Evolutionary conservation across 2,113 vertebrate species (phyloP), one percentile per base, ranked within the genome.

Genomic region (Anguilla rostrata): DNA sequence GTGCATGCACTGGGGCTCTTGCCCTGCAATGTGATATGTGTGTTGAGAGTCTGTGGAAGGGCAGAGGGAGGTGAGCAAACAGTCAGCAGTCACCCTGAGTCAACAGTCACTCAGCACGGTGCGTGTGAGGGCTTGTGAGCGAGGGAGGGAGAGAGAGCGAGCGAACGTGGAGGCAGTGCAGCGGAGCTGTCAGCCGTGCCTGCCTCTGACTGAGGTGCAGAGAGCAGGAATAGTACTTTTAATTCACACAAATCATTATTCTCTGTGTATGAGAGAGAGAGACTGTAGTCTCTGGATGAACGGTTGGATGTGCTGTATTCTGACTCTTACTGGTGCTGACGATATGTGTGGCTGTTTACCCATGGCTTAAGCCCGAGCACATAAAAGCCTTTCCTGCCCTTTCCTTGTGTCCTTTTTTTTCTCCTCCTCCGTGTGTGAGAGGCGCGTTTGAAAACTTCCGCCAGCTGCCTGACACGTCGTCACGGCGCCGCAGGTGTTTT

Each of bases 1-100:
- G 78, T 60, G 78, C 85, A 81, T 78, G 84, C 41, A 20, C 0
- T 26, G 49, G n/a, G 20, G 41, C 57, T 78, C 84, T 12, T 75
- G 71, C 34, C 71, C 83, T 80, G 88, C 88, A 88, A 89, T 87
- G 46, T 90, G 90, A 92, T 86, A 89, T 85, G 79, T 53, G 49
- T 63, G 79, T 56, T 57, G 83, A 87, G 43, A 39, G 83, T 29
- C 12, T 57, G 34, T 81, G 66, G 78, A 84, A 60, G 34, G 63
- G 83, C 60, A 83, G 4, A 39, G 16, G 41, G 82, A 83, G 86
- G 82, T 89, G 71, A 89, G 86, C 84, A 92, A 91, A 90, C 88
- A 88, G 40, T 82, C 40, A 2, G 39, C 83, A 82, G 87, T 88
- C 88, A 87, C 66, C 80, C 39, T 84, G 57, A 90, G 87, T 91